These are phyloP conservation scores for Rana temporaria DNA, from an alignment of 2,113 vertebrate genomes.

Conservation along the genomic window DNA sequence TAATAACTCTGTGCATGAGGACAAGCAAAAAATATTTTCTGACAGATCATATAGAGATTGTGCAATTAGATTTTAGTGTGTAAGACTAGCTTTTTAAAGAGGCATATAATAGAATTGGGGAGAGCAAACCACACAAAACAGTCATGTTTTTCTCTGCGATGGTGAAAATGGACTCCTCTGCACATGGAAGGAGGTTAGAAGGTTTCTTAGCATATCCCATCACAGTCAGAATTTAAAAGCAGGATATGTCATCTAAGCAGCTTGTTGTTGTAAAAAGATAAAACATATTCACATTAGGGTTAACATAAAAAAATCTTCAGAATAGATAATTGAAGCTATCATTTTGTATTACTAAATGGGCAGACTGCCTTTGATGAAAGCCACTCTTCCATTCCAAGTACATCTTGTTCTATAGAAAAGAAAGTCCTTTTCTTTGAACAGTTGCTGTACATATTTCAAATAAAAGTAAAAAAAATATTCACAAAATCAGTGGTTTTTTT, in stretches of 20 bases:
- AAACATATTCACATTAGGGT: slow-evolving; percentile 19
- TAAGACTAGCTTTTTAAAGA: no score
- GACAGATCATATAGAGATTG: no score
- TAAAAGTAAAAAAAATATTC: slow-evolving; percentile 9
- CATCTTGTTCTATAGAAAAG: slow-evolving; percentile 49
- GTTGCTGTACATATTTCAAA: slow-evolving; percentile 19
- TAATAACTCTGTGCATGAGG: no score
- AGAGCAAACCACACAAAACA: not conserved
- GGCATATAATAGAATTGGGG: no score
- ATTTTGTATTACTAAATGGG: slow-evolving; percentile 30
- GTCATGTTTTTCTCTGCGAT: not conserved
- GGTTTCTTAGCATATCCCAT: not conserved
- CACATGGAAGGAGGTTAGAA: not conserved
- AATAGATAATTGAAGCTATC: slow-evolving; percentile 24
- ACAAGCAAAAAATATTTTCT: no score
- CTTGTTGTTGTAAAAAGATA: slow-evolving; percentile 17
- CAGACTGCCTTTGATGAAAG: slow-evolving; percentile 18
- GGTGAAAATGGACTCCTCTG: not conserved
- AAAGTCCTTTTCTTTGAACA: slow-evolving; percentile 41
- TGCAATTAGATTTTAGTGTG: no score
- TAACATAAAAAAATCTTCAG: slow-evolving; percentile 7
- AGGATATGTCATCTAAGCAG: not conserved
- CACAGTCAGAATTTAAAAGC: not conserved
- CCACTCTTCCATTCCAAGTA: slow-evolving; percentile 29
- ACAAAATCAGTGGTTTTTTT: not conserved